Conservation (phyloP, 1,140 invertebrate genomes). For the Bombus waltoni region DNA sequence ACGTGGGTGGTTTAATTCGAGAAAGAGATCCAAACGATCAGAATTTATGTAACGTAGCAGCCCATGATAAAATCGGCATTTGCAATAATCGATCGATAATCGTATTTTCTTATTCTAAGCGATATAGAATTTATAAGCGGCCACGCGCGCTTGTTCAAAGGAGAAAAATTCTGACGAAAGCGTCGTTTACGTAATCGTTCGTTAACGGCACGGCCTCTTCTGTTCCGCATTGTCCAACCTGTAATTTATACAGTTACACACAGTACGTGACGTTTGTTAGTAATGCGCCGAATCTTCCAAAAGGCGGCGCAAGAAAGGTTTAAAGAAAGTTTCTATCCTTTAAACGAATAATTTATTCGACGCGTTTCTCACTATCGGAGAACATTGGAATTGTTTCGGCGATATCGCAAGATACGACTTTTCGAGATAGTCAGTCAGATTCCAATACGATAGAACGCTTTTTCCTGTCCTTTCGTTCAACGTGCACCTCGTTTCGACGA, state of each 20-base stretch:
- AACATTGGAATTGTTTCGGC: not conserved
- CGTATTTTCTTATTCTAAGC: not conserved
- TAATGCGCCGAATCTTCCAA: constrained; percentile 34
- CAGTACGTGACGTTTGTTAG: constrained; percentile 40
- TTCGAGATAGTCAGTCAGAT: not conserved
- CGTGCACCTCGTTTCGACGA: too few relatives aligned
- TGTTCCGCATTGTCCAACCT: constrained; percentile 43
- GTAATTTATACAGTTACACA: constrained; percentile 46
- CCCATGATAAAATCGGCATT: too few relatives aligned
- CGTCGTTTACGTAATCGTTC: constrained; percentile 23
- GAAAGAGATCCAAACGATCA: too few relatives aligned
- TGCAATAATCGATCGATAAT: not conserved
- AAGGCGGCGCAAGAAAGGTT: constrained; percentile 28
- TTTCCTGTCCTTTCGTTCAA: too few relatives aligned
- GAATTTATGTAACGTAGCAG: too few relatives aligned
- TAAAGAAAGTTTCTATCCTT: constrained; percentile 34
- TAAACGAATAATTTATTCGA: constrained; percentile 14
- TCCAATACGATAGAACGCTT: too few relatives aligned
- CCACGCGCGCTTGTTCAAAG: not conserved
- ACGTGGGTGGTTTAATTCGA: too few relatives aligned
- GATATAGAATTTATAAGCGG: not conserved
- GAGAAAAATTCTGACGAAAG: constrained; percentile 32
- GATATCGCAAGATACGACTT: not conserved
- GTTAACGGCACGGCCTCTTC: not conserved
- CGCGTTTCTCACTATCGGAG: too few relatives aligned